Evolutionary conservation across 2,888 invertebrate species (phyloP).

Genomic region (Sceliomorpha sp.): DNA sequence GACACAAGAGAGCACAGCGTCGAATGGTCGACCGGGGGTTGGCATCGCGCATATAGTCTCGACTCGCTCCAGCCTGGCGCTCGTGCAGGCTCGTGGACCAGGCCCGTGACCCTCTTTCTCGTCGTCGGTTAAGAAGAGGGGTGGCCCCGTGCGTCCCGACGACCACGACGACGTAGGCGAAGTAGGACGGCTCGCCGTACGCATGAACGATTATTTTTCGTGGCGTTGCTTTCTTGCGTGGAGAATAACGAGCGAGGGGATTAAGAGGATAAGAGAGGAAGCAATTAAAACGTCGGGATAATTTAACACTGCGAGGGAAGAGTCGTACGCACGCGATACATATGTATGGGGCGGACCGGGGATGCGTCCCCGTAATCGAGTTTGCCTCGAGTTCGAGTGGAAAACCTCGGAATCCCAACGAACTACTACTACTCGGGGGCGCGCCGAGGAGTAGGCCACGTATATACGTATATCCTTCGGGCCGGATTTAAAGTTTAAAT

Average conservation of each 20-base stretch:
- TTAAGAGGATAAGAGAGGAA: conserved; percentile 53
- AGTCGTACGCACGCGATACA: conserved; percentile 26
- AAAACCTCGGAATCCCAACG: conserved; percentile 44
- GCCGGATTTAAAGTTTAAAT: conserved; percentile 55
- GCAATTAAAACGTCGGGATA: conserved; percentile 53
- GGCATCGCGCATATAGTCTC: conserved; percentile 46
- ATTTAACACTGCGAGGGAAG: conserved; percentile 29
- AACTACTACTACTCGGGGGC: too few species aligned
- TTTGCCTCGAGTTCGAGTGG: conserved; percentile 51
- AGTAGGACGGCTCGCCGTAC: conserved; percentile 32
- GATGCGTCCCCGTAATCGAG: conserved; percentile 49
- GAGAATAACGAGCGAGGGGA: conserved; percentile 50
- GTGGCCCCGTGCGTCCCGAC: too few species aligned
- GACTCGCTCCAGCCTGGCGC: conserved; percentile 30
- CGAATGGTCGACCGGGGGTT: conserved; percentile 47
- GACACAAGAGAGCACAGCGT: conserved; percentile 46
- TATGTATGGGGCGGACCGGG: conserved; percentile 32
- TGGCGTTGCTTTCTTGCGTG: conserved; percentile 48
- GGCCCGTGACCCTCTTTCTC: conserved; percentile 4
- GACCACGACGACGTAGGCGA: too few species aligned
- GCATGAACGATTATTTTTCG: conserved; percentile 52
- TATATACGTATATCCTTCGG: conserved; percentile 46
- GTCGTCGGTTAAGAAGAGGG: conserved; percentile 19
- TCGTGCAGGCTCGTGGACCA: conserved; percentile 25
- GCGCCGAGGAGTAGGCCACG: conserved; percentile 33